A percentile compares a stretch with the other conserved stretches of the same genome.
phyloP scores from a whole-genome alignment of 2,888 invertebrate species.

The Criorhina ranunculi region DNA sequence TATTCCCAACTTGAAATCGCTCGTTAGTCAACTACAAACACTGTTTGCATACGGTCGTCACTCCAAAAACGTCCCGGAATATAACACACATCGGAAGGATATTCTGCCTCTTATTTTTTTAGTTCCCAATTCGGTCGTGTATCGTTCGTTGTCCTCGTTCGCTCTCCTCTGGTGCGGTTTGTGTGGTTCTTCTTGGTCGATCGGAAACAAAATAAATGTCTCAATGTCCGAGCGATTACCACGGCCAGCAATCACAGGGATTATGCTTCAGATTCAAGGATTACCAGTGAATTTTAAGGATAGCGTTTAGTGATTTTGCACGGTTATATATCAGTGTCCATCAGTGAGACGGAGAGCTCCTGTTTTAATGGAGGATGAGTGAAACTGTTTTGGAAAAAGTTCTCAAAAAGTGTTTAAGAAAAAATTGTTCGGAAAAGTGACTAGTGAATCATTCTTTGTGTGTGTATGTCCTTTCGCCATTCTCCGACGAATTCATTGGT shows the following conservation, averaged over 20 bases:
- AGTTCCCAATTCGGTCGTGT: neutral
- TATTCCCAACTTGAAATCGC: constrained; percentile 30
- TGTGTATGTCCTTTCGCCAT: constrained; percentile 60
- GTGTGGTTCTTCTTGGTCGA: constrained; percentile 26
- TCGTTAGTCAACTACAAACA: constrained; percentile 63
- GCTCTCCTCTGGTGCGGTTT: too few relatives aligned
- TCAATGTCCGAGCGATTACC: constrained; percentile 73
- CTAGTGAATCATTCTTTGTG: constrained; percentile 38
- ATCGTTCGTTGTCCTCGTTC: constrained; percentile 18
- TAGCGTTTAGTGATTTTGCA: constrained; percentile 67
- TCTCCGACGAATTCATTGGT: constrained; percentile 34
- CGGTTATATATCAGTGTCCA: constrained; percentile 70
- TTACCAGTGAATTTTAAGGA: constrained; percentile 76
- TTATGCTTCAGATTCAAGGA: constrained; percentile 72
- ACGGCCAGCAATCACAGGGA: constrained; percentile 71
- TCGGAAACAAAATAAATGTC: constrained; percentile 63
- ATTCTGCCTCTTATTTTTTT: constrained; percentile 2
- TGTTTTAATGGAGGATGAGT: constrained; percentile 36
- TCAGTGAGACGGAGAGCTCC: constrained; percentile 5
- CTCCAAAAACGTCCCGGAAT: neutral
- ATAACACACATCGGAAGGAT: constrained; percentile 20
- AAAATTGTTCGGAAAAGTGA: constrained; percentile 6
- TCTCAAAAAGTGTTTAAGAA: constrained; percentile 19
- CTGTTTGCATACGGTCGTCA: constrained; percentile 62
- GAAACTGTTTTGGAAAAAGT: constrained; percentile 44